Evolutionary conservation across 2,113 vertebrate species (phyloP).

Genomic region (Hystrix brachyura): DNA sequence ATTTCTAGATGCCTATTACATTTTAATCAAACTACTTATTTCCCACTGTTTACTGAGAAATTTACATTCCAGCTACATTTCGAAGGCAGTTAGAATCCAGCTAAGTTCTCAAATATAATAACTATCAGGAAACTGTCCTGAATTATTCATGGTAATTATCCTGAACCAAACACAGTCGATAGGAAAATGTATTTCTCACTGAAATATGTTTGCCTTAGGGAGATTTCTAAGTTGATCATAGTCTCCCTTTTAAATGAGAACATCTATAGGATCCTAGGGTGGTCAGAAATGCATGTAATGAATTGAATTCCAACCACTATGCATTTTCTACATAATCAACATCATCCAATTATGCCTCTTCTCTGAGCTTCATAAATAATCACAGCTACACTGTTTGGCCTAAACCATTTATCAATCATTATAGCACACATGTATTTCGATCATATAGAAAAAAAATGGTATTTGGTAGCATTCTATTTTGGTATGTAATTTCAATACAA

Average conservation of each 20-base stretch:
- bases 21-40: slow-evolving; percentile 87
- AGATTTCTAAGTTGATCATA: slow-evolving; percentile 84
- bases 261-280: slow-evolving; percentile 59
- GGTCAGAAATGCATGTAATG: background rate
- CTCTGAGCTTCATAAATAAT: slow-evolving; percentile 60
- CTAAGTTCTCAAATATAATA: slow-evolving; percentile 88
- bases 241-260: slow-evolving; percentile 75
- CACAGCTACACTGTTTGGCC: background rate
- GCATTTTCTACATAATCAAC: slow-evolving; percentile 47
- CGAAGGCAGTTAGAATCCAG: slow-evolving; percentile 87
- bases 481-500: background rate
- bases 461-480: background rate
- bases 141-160: slow-evolving; percentile 91
- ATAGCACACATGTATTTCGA: background rate
- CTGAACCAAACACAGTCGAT: slow-evolving; percentile 85
- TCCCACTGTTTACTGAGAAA: slow-evolving; percentile 78
- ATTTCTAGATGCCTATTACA: slow-evolving; percentile 84
- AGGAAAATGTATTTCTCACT: slow-evolving; percentile 85
- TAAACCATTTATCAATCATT: slow-evolving; percentile 57
- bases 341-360: slow-evolving; percentile 61
- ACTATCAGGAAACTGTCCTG: slow-evolving; percentile 87
- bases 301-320: slow-evolving; percentile 38
- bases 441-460: background rate
- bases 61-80: slow-evolving; percentile 87
- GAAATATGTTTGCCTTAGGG: slow-evolving; percentile 83